phyloP scores from a whole-genome alignment of 2,888 invertebrate genomes.

The Pammene aurita region DNA sequence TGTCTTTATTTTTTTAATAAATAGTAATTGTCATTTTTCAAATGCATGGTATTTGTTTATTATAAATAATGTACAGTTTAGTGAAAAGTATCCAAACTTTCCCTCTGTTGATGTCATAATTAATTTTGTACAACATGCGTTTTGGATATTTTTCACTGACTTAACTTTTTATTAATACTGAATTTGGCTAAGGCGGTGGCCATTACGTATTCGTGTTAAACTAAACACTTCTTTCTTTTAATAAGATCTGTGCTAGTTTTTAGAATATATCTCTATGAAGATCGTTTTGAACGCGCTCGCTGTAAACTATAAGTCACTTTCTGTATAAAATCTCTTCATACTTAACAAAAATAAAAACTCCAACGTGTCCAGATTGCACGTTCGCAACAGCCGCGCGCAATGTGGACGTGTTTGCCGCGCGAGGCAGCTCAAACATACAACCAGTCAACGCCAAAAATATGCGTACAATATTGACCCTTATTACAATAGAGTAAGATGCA shows the following conservation, averaged over 20 bases:
- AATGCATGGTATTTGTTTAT: slow-evolving; percentile 37
- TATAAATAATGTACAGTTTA: slow-evolving; percentile 7
- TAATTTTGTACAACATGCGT: not conserved
- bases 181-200: slow-evolving; percentile 31
- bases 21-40: slow-evolving; percentile 45
- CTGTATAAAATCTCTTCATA: not conserved
- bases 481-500: too few relatives aligned
- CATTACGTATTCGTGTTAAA: slow-evolving; percentile 1
- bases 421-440: too few relatives aligned
- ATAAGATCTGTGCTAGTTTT: not conserved
- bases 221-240: not conserved
- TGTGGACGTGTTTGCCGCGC: too few relatives aligned
- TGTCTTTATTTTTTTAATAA: slow-evolving; percentile 48
- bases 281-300: not conserved
- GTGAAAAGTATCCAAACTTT: not conserved
- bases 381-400: too few relatives aligned
- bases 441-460: too few relatives aligned
- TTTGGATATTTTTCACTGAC: slow-evolving; percentile 1
- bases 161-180: slow-evolving; percentile 28
- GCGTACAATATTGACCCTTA: too few relatives aligned
- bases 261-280: not conserved
- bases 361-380: too few relatives aligned
- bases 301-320: not conserved
- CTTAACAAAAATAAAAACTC: not conserved
- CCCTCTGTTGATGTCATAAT: too few relatives aligned